Evolutionary conservation across 2,888 invertebrate species (phyloP).

Genomic region (Apodemia zela): DNA sequence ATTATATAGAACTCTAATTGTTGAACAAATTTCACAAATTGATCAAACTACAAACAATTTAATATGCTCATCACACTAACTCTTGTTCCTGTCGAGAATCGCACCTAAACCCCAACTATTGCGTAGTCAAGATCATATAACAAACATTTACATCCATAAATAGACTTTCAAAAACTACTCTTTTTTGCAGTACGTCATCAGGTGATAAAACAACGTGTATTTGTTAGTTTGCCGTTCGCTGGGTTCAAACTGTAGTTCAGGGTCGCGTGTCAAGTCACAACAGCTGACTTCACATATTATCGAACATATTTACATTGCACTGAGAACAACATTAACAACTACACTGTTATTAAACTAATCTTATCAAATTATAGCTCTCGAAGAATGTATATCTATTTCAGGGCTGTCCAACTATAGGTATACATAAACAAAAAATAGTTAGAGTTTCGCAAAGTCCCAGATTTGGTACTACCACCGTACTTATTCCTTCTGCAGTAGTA

Average conservation of each 20-base stretch:
- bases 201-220: not conserved
- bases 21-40: no score
- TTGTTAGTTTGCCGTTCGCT: constrained; percentile 39
- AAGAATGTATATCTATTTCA: not conserved
- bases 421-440: no score
- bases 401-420: not conserved
- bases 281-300: constrained; percentile 51
- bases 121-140: no score
- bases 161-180: not conserved
- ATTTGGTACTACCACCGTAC: no score
- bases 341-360: constrained; percentile 21
- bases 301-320: constrained; percentile 33
- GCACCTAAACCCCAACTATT: no score
- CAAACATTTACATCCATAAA: no score
- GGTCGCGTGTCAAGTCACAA: constrained; percentile 47
- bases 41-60: no score
- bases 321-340: constrained; percentile 24
- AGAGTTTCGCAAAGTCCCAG: no score
- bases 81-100: no score
- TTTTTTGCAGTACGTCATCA: not conserved
- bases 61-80: no score
- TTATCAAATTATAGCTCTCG: constrained; percentile 24
- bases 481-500: no score
- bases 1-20: no score
- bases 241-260: constrained; percentile 43